phyloP scores from a whole-genome alignment of 2,888 invertebrate genomes.

The Pandemis corylana region DNA sequence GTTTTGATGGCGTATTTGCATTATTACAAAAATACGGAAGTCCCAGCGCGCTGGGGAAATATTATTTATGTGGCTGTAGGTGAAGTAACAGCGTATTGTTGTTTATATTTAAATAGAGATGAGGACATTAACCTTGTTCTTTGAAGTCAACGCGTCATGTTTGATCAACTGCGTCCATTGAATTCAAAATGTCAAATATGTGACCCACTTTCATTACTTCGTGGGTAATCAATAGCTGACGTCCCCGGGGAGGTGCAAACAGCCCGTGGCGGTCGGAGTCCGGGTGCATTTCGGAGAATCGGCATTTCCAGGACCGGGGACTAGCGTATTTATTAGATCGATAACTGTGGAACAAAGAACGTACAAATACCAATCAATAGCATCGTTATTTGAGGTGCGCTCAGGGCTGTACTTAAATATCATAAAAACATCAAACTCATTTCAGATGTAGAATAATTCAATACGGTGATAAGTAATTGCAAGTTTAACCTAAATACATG shows the following conservation, averaged over 20 bases:
- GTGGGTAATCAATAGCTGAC: slow-evolving; percentile 11
- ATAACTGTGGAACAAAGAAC: slow-evolving; percentile 21
- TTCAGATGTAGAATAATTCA: not conserved
- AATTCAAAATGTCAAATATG: slow-evolving; percentile 17
- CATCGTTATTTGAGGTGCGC: not conserved
- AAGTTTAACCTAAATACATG: not conserved
- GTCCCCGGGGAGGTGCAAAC: slow-evolving; percentile 18
- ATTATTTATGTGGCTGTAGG: slow-evolving; percentile 25
- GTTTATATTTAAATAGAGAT: slow-evolving; percentile 15
- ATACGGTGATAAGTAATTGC: not conserved
- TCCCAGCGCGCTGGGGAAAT: slow-evolving; percentile 15
- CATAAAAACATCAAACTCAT: not conserved
- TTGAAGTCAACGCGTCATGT: not conserved
- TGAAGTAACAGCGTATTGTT: slow-evolving; percentile 31
- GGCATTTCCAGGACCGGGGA: slow-evolving; percentile 1
- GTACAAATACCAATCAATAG: not conserved
- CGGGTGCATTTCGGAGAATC: slow-evolving; percentile 21
- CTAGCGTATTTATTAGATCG: slow-evolving; percentile 10
- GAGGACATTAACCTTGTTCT: slow-evolving; percentile 32
- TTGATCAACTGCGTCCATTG: slow-evolving; percentile 11
- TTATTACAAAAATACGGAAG: slow-evolving; percentile 42
- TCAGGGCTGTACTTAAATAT: not conserved
- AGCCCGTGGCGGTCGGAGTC: not conserved
- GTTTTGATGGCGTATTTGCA: slow-evolving; percentile 42
- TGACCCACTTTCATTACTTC: slow-evolving; percentile 29